Percentiles rank a stretch among this genome's conserved stretches.
These are phyloP conservation scores for Drosophila burlai DNA, from an alignment of 1,140 invertebrate species.

Conservation along the genomic window DNA sequence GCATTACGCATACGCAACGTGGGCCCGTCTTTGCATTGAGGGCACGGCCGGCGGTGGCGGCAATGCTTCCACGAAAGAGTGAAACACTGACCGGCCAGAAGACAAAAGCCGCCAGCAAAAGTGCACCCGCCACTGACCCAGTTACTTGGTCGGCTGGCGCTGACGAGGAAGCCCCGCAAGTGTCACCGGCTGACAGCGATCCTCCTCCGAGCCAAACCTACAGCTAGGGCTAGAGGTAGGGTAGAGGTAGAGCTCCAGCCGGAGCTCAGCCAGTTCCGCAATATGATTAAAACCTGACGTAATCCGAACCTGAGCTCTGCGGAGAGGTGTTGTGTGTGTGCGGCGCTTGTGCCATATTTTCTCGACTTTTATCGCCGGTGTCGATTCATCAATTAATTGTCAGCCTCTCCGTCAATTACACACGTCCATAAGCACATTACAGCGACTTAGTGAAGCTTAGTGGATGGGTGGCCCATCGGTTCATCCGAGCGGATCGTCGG, in stretches of 20 bases:
- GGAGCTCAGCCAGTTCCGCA: slow-evolving; percentile 65
- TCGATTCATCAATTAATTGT: slow-evolving; percentile 56
- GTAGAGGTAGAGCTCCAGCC: slow-evolving; percentile 26
- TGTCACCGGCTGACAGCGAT: slow-evolving; percentile 68
- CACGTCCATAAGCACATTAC: slow-evolving; percentile 41
- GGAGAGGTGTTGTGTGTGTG: slow-evolving; percentile 34
- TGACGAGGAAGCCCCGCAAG: slow-evolving; percentile 57
- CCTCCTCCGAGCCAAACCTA: slow-evolving; percentile 41
- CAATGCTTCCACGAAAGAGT: slow-evolving; percentile 23
- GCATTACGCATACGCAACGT: slow-evolving; percentile 69
- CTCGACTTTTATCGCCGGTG: slow-evolving; percentile 26
- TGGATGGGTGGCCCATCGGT: slow-evolving; percentile 14
- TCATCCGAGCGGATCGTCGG: slow-evolving; percentile 25
- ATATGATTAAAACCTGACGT: slow-evolving; percentile 78
- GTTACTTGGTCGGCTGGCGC: slow-evolving; percentile 59
- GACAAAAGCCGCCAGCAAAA: slow-evolving; percentile 67
- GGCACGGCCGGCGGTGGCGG: slow-evolving; percentile 31
- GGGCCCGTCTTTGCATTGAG: slow-evolving; percentile 30
- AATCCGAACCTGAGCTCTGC: slow-evolving; percentile 59
- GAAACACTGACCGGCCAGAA: slow-evolving; percentile 33
- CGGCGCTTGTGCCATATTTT: slow-evolving; percentile 52
- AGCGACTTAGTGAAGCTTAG: slow-evolving; percentile 34
- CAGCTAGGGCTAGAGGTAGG: slow-evolving; percentile 17
- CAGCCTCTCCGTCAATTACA: slow-evolving; percentile 54
- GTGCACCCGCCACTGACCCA: slow-evolving; percentile 69